phyloP scores from a whole-genome alignment of 2,113 vertebrate genomes.

The Motacilla tschutschensis region DNA sequence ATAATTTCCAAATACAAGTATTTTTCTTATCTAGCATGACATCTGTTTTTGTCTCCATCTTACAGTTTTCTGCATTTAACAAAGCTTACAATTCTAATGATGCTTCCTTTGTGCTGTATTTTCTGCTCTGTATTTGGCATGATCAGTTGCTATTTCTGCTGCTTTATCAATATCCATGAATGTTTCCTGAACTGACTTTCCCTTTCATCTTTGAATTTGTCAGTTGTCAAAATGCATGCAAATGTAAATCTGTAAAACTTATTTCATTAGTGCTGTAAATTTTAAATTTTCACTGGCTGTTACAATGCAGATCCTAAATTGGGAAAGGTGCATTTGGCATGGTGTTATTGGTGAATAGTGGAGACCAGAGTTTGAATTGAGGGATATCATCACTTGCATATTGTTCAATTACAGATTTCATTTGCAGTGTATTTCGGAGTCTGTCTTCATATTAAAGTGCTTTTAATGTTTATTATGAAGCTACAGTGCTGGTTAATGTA shows the following conservation, averaged over 20 bases:
- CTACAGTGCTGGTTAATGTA: not conserved
- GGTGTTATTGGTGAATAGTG: not conserved
- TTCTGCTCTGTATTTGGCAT: constrained; percentile 6
- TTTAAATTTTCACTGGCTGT: not conserved
- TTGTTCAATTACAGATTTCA: constrained; percentile 17
- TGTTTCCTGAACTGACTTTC: constrained; percentile 24
- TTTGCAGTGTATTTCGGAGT: not conserved
- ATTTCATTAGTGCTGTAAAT: not conserved
- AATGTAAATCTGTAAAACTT: not conserved
- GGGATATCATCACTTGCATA: not conserved
- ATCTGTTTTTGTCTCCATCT: not conserved
- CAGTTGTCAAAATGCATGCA: not conserved
- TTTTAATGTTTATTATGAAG: constrained; percentile 4
- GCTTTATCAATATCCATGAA: not conserved
- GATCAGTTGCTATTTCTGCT: constrained; percentile 22
- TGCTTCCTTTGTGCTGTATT: not conserved
- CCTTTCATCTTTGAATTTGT: not conserved
- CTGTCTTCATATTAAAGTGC: not conserved
- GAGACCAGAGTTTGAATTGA: not conserved
- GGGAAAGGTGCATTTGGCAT: not conserved
- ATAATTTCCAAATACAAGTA: not conserved
- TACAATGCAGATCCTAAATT: not conserved
- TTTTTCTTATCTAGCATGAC: not conserved
- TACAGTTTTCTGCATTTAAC: not conserved
- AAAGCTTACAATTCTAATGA: not conserved